Conservation (phyloP, 2,113 vertebrate species). For the Xenopus borealis region DNA sequence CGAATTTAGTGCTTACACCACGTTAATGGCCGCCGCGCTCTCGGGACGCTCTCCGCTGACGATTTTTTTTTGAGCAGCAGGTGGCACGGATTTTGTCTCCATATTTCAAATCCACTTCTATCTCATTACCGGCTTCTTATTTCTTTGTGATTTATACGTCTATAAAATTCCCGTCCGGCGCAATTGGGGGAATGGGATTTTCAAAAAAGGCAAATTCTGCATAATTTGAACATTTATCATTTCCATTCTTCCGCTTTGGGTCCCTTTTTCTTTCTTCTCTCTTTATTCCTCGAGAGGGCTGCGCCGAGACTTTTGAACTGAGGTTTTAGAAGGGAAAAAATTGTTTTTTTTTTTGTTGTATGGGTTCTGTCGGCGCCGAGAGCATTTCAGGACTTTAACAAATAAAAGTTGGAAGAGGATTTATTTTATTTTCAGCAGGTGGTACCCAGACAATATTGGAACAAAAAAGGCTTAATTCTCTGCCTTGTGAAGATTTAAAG, state of each 20-base stretch:
- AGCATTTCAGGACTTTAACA: conserved; percentile 31
- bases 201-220: conserved; percentile 68
- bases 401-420: background rate
- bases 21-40: conserved; percentile 61
- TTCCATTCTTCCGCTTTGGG: conserved; percentile 37
- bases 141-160: conserved; percentile 70
- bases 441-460: too few species aligned
- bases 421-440: background rate
- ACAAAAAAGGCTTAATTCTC: too few species aligned
- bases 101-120: conserved; percentile 72
- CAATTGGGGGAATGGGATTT: conserved; percentile 57
- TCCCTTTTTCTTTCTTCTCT: conserved; percentile 33
- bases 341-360: background rate
- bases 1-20: conserved; percentile 67
- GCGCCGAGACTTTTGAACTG: conserved; percentile 40
- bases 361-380: background rate
- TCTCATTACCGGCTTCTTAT: conserved; percentile 71
- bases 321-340: background rate
- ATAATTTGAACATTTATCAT: conserved; percentile 62
- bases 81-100: conserved; percentile 66
- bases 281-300: conserved; percentile 42
- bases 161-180: conserved; percentile 61
- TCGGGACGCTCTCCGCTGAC: conserved; percentile 62
- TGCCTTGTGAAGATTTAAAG: too few species aligned
- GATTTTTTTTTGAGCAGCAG: conserved; percentile 66